A percentile compares a stretch with the other conserved stretches of the same genome.
phyloP scores from a whole-genome alignment of 2,113 vertebrate genomes.

The Pollimyrus isidori region DNA sequence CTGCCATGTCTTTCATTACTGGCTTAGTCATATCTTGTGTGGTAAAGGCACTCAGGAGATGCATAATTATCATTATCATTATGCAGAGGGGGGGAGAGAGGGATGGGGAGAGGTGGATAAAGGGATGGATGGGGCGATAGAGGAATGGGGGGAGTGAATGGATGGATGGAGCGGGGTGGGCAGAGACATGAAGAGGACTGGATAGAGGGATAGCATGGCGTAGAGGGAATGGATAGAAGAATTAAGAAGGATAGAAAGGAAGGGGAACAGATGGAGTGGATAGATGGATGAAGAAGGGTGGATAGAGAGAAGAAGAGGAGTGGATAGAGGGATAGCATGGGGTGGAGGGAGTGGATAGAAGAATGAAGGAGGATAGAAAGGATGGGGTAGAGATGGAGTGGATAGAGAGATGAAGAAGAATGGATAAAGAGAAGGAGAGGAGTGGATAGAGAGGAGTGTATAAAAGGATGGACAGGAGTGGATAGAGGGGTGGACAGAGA shows the following conservation, averaged over 20 bases:
- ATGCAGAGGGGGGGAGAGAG: constrained; percentile 9
- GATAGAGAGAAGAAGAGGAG: too few relatives aligned
- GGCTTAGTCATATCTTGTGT: constrained; percentile 18
- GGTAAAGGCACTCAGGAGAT: constrained; percentile 18
- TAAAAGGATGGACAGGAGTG: too few relatives aligned
- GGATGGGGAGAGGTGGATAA: neutral
- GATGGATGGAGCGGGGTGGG: neutral
- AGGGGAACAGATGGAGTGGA: too few relatives aligned
- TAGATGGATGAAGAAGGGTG: neutral
- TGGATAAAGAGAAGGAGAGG: too few relatives aligned
- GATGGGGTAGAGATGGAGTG: too few relatives aligned
- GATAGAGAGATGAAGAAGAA: neutral
- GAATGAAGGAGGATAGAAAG: too few relatives aligned
- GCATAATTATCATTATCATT: constrained; percentile 7
- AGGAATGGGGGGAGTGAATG: neutral
- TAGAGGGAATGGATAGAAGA: neutral
- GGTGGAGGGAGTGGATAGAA: neutral
- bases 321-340: neutral
- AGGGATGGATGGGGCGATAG: neutral
- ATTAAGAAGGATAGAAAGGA: too few relatives aligned
- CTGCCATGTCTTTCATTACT: neutral
- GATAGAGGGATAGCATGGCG: neutral
- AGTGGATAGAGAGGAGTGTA: neutral
- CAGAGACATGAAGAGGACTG: neutral
- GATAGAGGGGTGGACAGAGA: neutral